phyloP scores from a whole-genome alignment of 2,888 invertebrate genomes.

The Cryptus armator region DNA sequence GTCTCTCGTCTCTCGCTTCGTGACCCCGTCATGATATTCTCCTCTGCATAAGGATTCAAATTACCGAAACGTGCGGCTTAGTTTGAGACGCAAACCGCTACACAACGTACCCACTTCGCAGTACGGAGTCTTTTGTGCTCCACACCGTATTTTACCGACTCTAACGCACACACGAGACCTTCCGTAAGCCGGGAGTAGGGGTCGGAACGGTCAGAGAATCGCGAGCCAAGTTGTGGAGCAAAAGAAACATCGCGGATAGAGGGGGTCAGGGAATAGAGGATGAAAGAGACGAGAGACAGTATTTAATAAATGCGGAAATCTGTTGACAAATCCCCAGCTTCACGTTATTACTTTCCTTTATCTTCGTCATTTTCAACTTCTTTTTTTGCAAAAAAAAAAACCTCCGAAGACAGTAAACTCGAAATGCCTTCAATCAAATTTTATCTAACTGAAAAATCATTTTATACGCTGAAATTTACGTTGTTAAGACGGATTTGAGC shows the following conservation, averaged over 20 bases:
- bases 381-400: background rate
- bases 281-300: background rate
- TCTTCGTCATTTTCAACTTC: too few species aligned
- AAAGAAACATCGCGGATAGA: constrained; percentile 28
- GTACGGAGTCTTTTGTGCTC: background rate
- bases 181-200: background rate
- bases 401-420: background rate
- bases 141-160: background rate
- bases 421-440: background rate
- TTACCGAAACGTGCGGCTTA: constrained; percentile 53
- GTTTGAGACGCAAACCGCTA: constrained; percentile 25
- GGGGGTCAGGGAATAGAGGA: background rate
- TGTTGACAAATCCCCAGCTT: background rate
- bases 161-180: background rate
- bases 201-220: background rate
- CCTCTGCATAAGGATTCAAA: constrained; percentile 37
- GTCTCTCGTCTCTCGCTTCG: constrained; percentile 37
- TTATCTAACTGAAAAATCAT: background rate
- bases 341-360: background rate
- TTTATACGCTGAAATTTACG: background rate
- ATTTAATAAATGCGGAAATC: background rate
- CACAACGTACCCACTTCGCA: constrained; percentile 30
- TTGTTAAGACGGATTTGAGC: too few species aligned
- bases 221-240: constrained; percentile 22
- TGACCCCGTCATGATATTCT: constrained; percentile 46